These are phyloP conservation scores for Thymelicus acteon DNA, from an alignment of 2,888 invertebrate species.

Conservation along the genomic window DNA sequence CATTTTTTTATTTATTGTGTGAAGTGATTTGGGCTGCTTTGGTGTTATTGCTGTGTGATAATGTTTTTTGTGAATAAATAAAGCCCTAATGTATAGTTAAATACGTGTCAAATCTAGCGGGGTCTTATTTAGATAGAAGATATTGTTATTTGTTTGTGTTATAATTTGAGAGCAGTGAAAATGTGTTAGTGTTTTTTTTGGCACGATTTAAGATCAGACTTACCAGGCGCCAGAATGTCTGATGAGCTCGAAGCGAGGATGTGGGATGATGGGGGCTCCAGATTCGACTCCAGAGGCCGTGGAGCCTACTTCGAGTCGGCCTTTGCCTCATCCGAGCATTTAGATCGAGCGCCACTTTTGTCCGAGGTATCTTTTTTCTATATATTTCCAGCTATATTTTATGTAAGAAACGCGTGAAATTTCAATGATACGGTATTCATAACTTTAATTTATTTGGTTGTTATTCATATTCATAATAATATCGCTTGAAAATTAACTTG, in stretches of 20 bases:
- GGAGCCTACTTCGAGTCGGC: conserved; percentile 74
- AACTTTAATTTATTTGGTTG: neutral
- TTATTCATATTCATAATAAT: no score
- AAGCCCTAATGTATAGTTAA: conserved; percentile 13
- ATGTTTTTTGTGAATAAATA: conserved; percentile 40
- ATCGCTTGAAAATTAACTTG: no score
- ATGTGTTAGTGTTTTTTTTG: conserved; percentile 38
- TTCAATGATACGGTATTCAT: neutral
- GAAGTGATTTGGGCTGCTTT: conserved; percentile 19
- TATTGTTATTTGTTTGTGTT: neutral
- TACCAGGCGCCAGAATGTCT: conserved; percentile 79
- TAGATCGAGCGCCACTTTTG: conserved; percentile 76
- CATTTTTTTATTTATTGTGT: conserved; percentile 34
- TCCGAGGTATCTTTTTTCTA: conserved; percentile 62
- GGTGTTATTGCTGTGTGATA: conserved; percentile 22
- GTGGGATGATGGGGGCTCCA: conserved; percentile 77
- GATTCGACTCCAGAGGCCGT: conserved; percentile 68
- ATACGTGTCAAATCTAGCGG: neutral
- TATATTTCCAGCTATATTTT: neutral
- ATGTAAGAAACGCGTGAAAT: neutral
- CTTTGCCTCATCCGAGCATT: conserved; percentile 76
- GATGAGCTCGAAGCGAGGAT: conserved; percentile 80
- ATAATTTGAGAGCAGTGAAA: conserved; percentile 28
- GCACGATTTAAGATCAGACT: conserved; percentile 27
- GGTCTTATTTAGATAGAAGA: neutral